Evolutionary conservation across 2,888 invertebrate species (phyloP).

Genomic region (Ptychoptera albimana): DNA sequence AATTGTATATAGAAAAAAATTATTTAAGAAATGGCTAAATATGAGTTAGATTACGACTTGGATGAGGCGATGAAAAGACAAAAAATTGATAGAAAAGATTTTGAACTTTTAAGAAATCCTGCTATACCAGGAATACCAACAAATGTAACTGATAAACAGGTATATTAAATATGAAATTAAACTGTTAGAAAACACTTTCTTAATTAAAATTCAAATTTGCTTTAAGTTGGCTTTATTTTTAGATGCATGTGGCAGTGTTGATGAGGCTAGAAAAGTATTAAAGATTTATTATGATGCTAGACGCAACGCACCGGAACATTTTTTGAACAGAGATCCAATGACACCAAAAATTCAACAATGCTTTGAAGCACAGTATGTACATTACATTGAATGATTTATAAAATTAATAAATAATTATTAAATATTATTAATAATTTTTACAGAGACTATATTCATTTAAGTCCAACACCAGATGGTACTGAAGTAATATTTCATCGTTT

Average conservation of each 20-base stretch:
- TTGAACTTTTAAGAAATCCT: constrained; percentile 6
- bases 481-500: constrained; percentile 45
- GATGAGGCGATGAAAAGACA: constrained; percentile 9
- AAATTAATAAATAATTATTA: too few relatives aligned
- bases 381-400: background rate
- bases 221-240: constrained; percentile 11
- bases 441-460: constrained; percentile 41
- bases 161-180: background rate
- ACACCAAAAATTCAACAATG: constrained; percentile 26
- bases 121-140: constrained; percentile 8
- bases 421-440: constrained; percentile 12
- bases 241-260: constrained; percentile 10
- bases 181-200: too few relatives aligned
- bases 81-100: constrained; percentile 6
- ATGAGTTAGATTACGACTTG: constrained; percentile 11
- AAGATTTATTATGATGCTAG: constrained; percentile 42
- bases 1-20: too few relatives aligned
- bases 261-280: constrained; percentile 18
- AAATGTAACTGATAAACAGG: constrained; percentile 11
- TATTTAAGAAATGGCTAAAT: constrained; percentile 5
- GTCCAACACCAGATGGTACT: constrained; percentile 41
- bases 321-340: constrained; percentile 36
- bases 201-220: background rate
- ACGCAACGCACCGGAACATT: constrained; percentile 44
- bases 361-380: constrained; percentile 34